These are phyloP conservation scores for Sceloporus undulatus DNA, from an alignment of 2,113 vertebrate species.

Conservation along the genomic window DNA sequence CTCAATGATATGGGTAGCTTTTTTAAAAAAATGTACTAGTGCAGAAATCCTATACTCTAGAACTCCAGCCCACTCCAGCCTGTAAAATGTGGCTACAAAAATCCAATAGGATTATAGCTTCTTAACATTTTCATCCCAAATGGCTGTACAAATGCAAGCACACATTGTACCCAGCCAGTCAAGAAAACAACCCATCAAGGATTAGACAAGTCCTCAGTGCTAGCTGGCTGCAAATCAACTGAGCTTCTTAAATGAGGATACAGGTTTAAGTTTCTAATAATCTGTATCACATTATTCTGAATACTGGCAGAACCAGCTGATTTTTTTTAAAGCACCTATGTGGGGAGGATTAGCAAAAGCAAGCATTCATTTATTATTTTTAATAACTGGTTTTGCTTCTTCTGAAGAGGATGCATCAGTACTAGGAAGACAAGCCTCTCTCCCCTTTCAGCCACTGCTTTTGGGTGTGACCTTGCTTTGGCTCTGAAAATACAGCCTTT, in stretches of 20 bases:
- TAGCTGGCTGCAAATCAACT: not conserved
- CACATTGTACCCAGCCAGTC: not conserved
- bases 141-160: not conserved
- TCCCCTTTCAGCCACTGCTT: not conserved
- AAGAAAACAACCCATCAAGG: not conserved
- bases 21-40: not conserved
- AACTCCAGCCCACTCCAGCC: not conserved
- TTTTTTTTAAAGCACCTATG: not conserved
- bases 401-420: not conserved
- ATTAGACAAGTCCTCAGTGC: not conserved
- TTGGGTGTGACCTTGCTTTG: conserved; percentile 18
- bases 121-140: not conserved
- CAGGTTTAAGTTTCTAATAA: conserved; percentile 11
- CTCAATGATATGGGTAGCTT: not conserved
- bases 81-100: not conserved
- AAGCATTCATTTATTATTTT: conserved; percentile 22
- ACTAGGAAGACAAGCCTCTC: not conserved
- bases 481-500: conserved; percentile 6
- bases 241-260: not conserved
- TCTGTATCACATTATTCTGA: accelerated
- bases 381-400: conserved; percentile 19
- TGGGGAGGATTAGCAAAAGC: not conserved
- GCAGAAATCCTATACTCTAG: not conserved
- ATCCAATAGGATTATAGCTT: not conserved
- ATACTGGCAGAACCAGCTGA: conserved; percentile 1